Evolutionary conservation across 2,797 vertebrate species (phyloP).

Genomic region (Manis pentadactyla): DNA sequence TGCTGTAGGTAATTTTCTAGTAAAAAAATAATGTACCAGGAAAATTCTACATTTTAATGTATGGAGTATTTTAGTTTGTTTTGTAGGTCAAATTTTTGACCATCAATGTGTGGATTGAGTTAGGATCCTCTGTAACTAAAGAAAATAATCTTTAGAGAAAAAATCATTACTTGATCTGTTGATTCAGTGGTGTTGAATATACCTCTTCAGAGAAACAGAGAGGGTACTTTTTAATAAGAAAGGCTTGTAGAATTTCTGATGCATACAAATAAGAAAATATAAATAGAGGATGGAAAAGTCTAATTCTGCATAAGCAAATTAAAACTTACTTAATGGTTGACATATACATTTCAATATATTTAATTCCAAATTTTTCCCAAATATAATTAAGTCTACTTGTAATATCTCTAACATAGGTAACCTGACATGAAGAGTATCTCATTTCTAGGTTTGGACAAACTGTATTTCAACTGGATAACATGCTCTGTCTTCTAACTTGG

Average conservation of each 20-base stretch:
- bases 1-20: not conserved
- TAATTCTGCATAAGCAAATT: not conserved
- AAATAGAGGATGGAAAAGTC: not conserved
- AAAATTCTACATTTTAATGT: not conserved
- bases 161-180: not conserved
- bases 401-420: not conserved
- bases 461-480: not conserved
- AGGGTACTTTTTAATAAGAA: slow-evolving; percentile 15
- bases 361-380: not conserved
- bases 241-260: not conserved
- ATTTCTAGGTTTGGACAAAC: slow-evolving; percentile 15
- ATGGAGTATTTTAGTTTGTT: not conserved
- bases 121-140: not conserved
- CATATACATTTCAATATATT: not conserved
- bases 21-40: not conserved
- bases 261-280: not conserved
- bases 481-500: not conserved
- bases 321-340: not conserved
- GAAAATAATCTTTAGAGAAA: not conserved
- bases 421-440: not conserved
- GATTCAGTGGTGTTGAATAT: not conserved
- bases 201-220: not conserved
- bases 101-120: not conserved
- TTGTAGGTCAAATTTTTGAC: not conserved
- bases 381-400: not conserved